Evolutionary conservation across 2,113 vertebrate genomes (phyloP), one percentile per base, ranked within the genome.

Genomic region (Brachyhypopomus gauderio): DNA sequence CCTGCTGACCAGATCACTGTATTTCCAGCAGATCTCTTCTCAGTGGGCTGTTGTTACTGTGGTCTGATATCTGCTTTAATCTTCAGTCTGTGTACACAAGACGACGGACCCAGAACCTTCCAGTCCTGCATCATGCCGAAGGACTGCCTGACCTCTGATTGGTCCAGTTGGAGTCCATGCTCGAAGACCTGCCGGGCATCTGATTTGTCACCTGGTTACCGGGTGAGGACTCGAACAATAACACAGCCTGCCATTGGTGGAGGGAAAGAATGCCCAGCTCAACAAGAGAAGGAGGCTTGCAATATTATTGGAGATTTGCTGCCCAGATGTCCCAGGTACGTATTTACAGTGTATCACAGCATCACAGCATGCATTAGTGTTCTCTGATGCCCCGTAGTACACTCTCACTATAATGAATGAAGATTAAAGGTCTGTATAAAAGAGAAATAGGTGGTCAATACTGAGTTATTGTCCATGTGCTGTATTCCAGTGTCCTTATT

Each of bases 91-190:
- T 99, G 97, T 38, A 82, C 80, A 62, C 95, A 93, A 84, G 96
- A 95, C 74, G 87, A 86, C 17, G 64, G 91, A 20, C 93, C 94
- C 0, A 78, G 94, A 85, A 96, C 93, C 74, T 95, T 93, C 86
- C 94, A 93, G 89, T 87, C 94, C 1, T 99, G 98, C 4, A 79
- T 96, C 80, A 89, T 98, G 76, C 91, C 96, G 23, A 94, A 91
- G 87, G 95, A 96, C 91, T 99, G 98, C 1, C 88, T 93, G 81
- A 90, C 87, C 0, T 95, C 95, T 0, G 91, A 94, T 23, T 99
- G 98, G 98, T 95, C 95, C 0, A 77, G 87, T 0, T 99, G 98
- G 98, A 96, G 94, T 55, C n/a, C 88, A 6, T 99, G 98, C 90
- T 94, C 92, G 0, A 94, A 89, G 89, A 95, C 94, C 0, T 99